A percentile compares a stretch with the other conserved stretches of the same genome.
These are phyloP conservation scores for Drosophila robusta DNA, from an alignment of 2,888 invertebrate genomes.

Conservation along the genomic window DNA sequence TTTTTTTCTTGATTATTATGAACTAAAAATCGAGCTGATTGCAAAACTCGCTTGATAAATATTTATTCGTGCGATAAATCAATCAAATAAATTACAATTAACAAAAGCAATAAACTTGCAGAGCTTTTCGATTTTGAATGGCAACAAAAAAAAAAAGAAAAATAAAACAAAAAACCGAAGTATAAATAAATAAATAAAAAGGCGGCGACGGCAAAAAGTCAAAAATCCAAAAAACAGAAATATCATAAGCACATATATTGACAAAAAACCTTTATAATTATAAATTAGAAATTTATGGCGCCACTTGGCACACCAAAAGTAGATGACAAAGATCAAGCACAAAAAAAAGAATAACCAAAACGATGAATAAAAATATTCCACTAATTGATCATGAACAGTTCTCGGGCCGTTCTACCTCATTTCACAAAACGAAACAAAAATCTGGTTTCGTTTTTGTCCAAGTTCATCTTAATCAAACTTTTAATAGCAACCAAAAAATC, in stretches of 20 bases:
- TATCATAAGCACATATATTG: constrained; percentile 23
- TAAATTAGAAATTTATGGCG: constrained; percentile 74
- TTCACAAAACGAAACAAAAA: constrained; percentile 35
- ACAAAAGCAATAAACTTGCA: constrained; percentile 75
- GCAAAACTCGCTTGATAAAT: constrained; percentile 75
- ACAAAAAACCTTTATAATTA: constrained; percentile 63
- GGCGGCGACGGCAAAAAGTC: constrained; percentile 36
- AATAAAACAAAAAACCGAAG: constrained; percentile 7
- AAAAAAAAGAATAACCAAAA: constrained; percentile 1
- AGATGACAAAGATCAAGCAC: constrained; percentile 14
- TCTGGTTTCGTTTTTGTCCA: constrained; percentile 68
- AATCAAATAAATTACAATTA: constrained; percentile 81
- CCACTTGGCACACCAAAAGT: constrained; percentile 36
- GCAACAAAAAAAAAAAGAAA: constrained; percentile 17
- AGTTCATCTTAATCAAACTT: constrained; percentile 68
- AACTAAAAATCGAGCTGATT: constrained; percentile 56
- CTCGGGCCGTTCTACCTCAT: constrained; percentile 8
- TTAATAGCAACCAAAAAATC: constrained; percentile 41
- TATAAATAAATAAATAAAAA: constrained; percentile 15
- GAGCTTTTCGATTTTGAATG: constrained; percentile 48
- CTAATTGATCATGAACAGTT: constrained; percentile 72
- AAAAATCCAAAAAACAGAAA: constrained; percentile 13
- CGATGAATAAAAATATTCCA: constrained; percentile 46
- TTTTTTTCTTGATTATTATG: constrained; percentile 25
- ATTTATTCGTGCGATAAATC: constrained; percentile 77